Conservation (phyloP, 2,113 vertebrate species). For the Pelmatolapia mariae region DNA sequence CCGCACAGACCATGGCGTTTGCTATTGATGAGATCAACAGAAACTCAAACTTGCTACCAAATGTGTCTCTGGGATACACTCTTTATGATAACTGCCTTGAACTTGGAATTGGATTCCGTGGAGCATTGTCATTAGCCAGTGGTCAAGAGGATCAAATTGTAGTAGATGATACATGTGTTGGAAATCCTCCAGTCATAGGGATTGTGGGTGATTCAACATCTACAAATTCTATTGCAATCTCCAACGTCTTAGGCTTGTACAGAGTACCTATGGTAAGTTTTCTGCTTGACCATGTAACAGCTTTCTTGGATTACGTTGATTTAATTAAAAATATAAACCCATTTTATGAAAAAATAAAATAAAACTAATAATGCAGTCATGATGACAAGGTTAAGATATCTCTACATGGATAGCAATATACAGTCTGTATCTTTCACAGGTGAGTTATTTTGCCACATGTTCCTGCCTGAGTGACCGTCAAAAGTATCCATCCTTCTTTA, state of each 20-base stretch:
- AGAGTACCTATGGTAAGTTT: background rate
- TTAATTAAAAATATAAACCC: fast-evolving
- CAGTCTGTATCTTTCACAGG: too few species aligned
- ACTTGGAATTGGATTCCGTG: background rate
- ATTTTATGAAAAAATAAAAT: too few species aligned
- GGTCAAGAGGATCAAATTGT: background rate
- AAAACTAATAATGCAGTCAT: background rate
- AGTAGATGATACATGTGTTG: background rate
- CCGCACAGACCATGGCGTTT: background rate
- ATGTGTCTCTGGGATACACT: too few species aligned
- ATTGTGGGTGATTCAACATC: background rate
- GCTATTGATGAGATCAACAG: background rate
- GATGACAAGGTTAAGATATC: fast-evolving
- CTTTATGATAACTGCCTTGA: background rate
- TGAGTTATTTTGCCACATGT: too few species aligned
- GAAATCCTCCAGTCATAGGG: fast-evolving
- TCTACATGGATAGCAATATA: fast-evolving
- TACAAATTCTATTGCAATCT: background rate
- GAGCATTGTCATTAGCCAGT: background rate
- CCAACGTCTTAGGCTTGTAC: background rate
- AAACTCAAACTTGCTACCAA: background rate
- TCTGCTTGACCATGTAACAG: fast-evolving
- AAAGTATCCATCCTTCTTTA: background rate
- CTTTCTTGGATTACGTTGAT: fast-evolving
- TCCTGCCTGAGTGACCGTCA: too few species aligned